Conservation (phyloP, 2,113 vertebrate genomes). For the Thomomys bottae region DNA sequence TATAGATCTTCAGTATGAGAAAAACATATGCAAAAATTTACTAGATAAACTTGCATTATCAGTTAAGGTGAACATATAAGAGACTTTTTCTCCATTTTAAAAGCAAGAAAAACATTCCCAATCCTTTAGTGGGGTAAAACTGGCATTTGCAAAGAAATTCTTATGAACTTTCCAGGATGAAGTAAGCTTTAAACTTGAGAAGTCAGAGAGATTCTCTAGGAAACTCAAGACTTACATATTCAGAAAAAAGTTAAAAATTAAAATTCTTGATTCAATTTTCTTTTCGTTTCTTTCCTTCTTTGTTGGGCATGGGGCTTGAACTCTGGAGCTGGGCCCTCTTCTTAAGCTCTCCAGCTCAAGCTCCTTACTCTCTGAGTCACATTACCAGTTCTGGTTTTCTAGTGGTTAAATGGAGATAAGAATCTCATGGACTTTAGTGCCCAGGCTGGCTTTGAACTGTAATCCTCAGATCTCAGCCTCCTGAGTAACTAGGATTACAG, state of each 20-base stretch:
- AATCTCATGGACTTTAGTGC: too few relatives aligned
- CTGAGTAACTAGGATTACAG: too few relatives aligned
- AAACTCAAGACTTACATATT: neutral
- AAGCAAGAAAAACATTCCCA: neutral
- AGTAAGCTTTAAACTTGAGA: neutral
- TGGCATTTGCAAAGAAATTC: neutral
- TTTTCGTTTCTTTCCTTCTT: too few relatives aligned
- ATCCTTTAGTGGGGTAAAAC: neutral
- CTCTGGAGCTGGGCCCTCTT: too few relatives aligned
- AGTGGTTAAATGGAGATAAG: too few relatives aligned
- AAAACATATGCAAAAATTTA: neutral
- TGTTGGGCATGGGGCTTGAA: too few relatives aligned
- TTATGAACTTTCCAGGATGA: neutral
- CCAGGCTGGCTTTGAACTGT: too few relatives aligned
- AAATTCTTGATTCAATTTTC: conserved; percentile 5
- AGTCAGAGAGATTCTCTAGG: neutral
- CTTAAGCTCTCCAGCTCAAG: too few relatives aligned
- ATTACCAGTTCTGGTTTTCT: too few relatives aligned
- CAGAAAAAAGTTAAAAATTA: neutral
- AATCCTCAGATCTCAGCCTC: too few relatives aligned
- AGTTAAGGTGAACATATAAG: neutral
- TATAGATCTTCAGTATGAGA: neutral
- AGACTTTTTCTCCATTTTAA: neutral
- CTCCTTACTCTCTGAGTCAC: too few relatives aligned
- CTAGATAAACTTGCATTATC: neutral